A percentile compares a stretch with the other conserved stretches of the same genome.
Evolutionary conservation across 1,140 invertebrate species (phyloP).

Genomic region (Drosophila micromelanica): DNA sequence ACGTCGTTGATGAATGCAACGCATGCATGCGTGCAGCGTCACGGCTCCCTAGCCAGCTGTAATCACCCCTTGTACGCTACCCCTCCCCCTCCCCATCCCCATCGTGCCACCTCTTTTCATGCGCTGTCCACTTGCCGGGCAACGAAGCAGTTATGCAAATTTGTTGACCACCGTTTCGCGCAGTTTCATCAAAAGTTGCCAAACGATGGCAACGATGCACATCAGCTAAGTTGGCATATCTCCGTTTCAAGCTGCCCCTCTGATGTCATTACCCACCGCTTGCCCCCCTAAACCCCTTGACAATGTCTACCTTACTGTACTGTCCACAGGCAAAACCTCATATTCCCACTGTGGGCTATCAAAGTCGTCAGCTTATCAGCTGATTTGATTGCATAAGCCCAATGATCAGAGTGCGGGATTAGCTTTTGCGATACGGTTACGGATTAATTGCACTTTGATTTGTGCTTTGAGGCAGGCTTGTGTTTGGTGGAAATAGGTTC

Average conservation of each 20-base stretch:
- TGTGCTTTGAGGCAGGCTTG: not conserved
- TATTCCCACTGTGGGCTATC: constrained; percentile 23
- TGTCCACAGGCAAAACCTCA: not conserved
- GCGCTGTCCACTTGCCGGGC: constrained; percentile 44
- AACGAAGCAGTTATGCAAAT: constrained; percentile 76
- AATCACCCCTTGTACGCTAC: not conserved
- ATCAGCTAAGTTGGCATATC: constrained; percentile 5
- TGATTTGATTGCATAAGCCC: constrained; percentile 36
- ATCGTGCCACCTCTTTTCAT: no score
- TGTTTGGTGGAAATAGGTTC: not conserved
- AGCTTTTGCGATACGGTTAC: not conserved
- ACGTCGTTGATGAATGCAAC: constrained; percentile 75
- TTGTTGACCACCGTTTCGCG: constrained; percentile 67
- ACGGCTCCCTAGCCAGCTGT: constrained; percentile 18
- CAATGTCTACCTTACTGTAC: not conserved
- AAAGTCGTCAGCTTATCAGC: constrained; percentile 39
- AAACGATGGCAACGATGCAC: constrained; percentile 25
- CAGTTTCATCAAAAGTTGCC: constrained; percentile 77
- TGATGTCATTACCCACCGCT: no score
- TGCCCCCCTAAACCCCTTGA: not conserved
- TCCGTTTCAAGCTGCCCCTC: not conserved
- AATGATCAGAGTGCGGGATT: constrained; percentile 25
- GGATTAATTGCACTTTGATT: constrained; percentile 1
- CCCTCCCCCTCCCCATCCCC: no score
- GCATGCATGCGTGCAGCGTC: constrained; percentile 75